Percentiles rank a stretch among this genome's conserved stretches.
phyloP scores from a whole-genome alignment of 2,797 vertebrate species.

The Arnoldichthys spilopterus region DNA sequence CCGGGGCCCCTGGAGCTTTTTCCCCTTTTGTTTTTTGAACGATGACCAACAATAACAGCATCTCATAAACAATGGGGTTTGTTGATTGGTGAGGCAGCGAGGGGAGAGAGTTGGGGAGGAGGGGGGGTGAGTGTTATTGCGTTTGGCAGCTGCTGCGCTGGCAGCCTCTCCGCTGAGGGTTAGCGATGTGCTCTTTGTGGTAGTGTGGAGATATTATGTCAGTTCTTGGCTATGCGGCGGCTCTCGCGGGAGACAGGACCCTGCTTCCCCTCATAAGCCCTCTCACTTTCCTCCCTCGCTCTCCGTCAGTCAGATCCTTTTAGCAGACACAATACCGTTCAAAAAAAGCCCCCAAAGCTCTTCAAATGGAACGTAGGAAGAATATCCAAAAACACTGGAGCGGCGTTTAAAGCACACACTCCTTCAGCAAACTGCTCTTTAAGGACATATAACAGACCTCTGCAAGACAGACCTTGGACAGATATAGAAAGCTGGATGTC shows the following conservation, averaged over 20 bases:
- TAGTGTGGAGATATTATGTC: slow-evolving; percentile 85
- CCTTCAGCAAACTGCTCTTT: slow-evolving; percentile 22
- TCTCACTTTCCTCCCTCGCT: slow-evolving; percentile 47
- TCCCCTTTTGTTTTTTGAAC: slow-evolving; percentile 86
- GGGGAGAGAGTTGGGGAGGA: slow-evolving; percentile 55
- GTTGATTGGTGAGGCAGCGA: slow-evolving; percentile 85
- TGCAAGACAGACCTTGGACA: slow-evolving; percentile 9
- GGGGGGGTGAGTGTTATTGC: slow-evolving; percentile 83
- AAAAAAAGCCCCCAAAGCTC: slow-evolving; percentile 28
- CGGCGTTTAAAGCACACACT: slow-evolving; percentile 23
- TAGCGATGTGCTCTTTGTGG: slow-evolving; percentile 81
- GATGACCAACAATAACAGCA: slow-evolving; percentile 94
- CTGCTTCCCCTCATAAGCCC: slow-evolving; percentile 56
- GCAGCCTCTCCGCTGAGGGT: slow-evolving; percentile 67
- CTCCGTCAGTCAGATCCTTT: slow-evolving; percentile 50
- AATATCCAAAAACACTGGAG: slow-evolving; percentile 39
- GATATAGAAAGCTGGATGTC: slow-evolving; percentile 22
- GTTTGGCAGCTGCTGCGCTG: slow-evolving; percentile 80
- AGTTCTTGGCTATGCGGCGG: slow-evolving; percentile 83
- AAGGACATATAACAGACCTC: slow-evolving; percentile 31
- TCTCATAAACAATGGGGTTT: slow-evolving; percentile 96
- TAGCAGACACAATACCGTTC: slow-evolving; percentile 50
- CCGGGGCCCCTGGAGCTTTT: slow-evolving; percentile 83
- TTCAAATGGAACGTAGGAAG: slow-evolving; percentile 38
- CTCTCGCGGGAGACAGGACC: slow-evolving; percentile 67